phyloP scores from a whole-genome alignment of 2,797 vertebrate genomes.

The Arctocebus calabarensis region DNA sequence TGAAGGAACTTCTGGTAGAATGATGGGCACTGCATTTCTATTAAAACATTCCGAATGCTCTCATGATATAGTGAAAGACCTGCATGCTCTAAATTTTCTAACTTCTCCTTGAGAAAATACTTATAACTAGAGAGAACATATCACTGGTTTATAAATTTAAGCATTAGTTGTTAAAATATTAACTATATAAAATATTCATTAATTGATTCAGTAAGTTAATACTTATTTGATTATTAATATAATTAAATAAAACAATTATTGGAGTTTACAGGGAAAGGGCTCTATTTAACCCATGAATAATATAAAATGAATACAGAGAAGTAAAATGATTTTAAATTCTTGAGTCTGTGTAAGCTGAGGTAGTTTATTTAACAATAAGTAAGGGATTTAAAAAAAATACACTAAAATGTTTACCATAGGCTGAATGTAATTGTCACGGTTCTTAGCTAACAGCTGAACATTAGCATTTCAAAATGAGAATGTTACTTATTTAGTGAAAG shows the following conservation, averaged over 20 bases:
- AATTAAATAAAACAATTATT: conserved; percentile 59
- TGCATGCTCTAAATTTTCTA: neutral
- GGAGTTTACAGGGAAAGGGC: conserved; percentile 40
- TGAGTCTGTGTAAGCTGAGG: conserved; percentile 72
- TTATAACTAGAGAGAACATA: neutral
- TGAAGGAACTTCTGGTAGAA: neutral
- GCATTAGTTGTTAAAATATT: neutral
- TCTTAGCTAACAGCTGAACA: conserved; percentile 79
- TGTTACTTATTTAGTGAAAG: conserved; percentile 71
- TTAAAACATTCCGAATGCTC: neutral
- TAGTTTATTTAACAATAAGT: conserved; percentile 79
- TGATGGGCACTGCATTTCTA: neutral
- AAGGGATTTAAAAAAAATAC: conserved; percentile 59
- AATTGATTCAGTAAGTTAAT: neutral
- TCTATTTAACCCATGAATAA: conserved; percentile 75
- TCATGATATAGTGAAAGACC: neutral
- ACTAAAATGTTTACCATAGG: conserved; percentile 84
- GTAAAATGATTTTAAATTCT: conserved; percentile 82
- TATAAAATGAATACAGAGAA: conserved; percentile 76
- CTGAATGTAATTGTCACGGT: conserved; percentile 83
- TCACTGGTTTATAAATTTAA: conserved; percentile 7
- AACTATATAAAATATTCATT: neutral
- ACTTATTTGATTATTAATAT: conserved; percentile 34
- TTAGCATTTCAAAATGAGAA: conserved; percentile 82
- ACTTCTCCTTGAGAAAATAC: neutral